Evolutionary conservation across 2,797 vertebrate species (phyloP).

Genomic region (Anabas testudineus): DNA sequence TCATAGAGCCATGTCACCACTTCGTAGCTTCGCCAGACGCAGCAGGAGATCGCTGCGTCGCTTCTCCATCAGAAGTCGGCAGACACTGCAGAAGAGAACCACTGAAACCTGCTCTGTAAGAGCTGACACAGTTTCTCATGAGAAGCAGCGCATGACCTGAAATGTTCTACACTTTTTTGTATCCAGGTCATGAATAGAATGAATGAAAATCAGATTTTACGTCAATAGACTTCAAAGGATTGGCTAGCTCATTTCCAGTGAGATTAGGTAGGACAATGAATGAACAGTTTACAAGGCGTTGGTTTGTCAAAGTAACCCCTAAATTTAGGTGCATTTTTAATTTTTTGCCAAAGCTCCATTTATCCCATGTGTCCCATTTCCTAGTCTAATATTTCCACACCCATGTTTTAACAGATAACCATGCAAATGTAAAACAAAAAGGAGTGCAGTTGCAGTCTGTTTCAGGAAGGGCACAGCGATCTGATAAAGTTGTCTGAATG

Average conservation of each 20-base stretch:
- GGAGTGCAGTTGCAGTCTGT: slow-evolving; percentile 22
- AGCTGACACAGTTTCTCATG: slow-evolving; percentile 19
- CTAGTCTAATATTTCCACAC: slow-evolving; percentile 15
- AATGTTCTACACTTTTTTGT: slow-evolving; percentile 3
- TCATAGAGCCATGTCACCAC: slow-evolving; percentile 86
- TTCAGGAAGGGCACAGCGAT: slow-evolving; percentile 56
- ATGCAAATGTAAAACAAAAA: slow-evolving; percentile 61
- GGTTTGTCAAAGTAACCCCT: neutral
- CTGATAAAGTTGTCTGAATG: slow-evolving; percentile 55
- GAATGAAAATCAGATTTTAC: neutral
- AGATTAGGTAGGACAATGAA: neutral
- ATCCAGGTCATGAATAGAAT: neutral
- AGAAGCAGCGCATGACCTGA: neutral
- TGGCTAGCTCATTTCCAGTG: neutral
- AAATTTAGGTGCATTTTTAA: neutral
- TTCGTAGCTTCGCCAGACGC: slow-evolving; percentile 89
- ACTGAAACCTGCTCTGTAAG: slow-evolving; percentile 82
- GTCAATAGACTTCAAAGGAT: neutral
- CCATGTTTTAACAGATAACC: slow-evolving; percentile 28
- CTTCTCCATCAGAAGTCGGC: slow-evolving; percentile 86
- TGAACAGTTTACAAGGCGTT: slow-evolving; percentile 4
- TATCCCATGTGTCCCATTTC: slow-evolving; percentile 4
- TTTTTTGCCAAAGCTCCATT: slow-evolving; percentile 4
- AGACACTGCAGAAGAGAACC: slow-evolving; percentile 84
- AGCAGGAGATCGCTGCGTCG: slow-evolving; percentile 88